These are phyloP conservation scores for Cephus spinipes DNA, from an alignment of 2,888 invertebrate genomes.

Conservation along the genomic window DNA sequence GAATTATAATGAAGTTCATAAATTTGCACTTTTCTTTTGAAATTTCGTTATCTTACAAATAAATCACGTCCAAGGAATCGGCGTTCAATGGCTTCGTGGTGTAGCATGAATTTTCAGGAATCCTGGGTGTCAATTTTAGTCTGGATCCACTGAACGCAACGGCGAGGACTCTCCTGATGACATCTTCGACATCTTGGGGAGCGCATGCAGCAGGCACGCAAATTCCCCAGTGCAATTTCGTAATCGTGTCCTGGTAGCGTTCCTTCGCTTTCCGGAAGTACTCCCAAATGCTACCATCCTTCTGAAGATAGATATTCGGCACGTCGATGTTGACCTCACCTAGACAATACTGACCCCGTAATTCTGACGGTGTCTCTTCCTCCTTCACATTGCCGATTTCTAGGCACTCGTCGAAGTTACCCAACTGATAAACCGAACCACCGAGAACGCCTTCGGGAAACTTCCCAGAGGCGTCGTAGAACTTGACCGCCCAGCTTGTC, in stretches of 20 bases:
- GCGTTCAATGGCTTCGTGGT: slow-evolving; percentile 35
- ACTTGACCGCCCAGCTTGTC: slow-evolving; percentile 51
- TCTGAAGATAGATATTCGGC: slow-evolving; percentile 34
- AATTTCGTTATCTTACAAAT: slow-evolving; percentile 41
- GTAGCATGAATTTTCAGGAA: slow-evolving; percentile 44
- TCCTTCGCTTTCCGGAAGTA: slow-evolving; percentile 25
- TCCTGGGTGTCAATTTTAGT: slow-evolving; percentile 38
- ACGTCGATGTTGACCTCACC: slow-evolving; percentile 45
- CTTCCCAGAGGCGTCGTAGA: slow-evolving; percentile 81
- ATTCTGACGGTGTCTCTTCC: slow-evolving; percentile 37
- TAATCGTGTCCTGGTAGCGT: slow-evolving; percentile 45
- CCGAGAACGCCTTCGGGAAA: slow-evolving; percentile 76
- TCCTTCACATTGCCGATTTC: slow-evolving; percentile 40
- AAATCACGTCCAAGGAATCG: slow-evolving; percentile 44
- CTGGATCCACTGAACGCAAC: slow-evolving; percentile 41
- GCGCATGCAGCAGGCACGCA: slow-evolving; percentile 70
- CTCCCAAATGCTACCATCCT: slow-evolving; percentile 10
- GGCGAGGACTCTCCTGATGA: slow-evolving; percentile 47
- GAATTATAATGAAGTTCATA: not conserved
- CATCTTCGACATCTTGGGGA: slow-evolving; percentile 52
- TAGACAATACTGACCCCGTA: slow-evolving; percentile 51
- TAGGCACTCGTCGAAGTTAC: slow-evolving; percentile 80
- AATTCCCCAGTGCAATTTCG: slow-evolving; percentile 69
- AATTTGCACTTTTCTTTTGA: not conserved
- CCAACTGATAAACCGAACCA: slow-evolving; percentile 77